Evolutionary conservation across 2,113 vertebrate genomes (phyloP).

Genomic region (Eretmochelys imbricata): DNA sequence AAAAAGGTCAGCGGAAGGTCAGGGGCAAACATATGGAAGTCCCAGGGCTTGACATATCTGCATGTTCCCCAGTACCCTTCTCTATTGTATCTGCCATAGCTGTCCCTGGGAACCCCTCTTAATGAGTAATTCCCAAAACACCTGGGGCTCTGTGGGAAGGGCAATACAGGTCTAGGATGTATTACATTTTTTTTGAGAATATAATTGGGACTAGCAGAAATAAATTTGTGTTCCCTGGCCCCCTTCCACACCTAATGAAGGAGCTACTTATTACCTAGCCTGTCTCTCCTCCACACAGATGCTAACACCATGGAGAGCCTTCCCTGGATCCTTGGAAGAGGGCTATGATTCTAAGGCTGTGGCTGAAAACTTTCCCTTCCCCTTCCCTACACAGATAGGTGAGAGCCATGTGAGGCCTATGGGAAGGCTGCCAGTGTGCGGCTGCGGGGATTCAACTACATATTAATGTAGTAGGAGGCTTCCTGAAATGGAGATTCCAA

Average conservation of each 20-base stretch:
- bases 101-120: not conserved
- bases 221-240: not conserved
- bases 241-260: not conserved
- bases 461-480: not conserved
- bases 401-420: not conserved
- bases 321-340: not conserved
- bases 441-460: not conserved
- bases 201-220: not conserved
- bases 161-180: not conserved
- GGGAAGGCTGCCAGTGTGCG: not conserved
- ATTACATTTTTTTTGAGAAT: not conserved
- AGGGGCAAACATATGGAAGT: not conserved
- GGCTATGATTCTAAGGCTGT: not conserved
- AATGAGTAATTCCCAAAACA: not conserved
- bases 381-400: not conserved
- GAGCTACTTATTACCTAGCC: not conserved
- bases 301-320: not conserved
- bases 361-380: not conserved
- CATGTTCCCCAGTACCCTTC: not conserved
- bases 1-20: not conserved
- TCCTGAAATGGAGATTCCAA: not conserved
- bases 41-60: not conserved
- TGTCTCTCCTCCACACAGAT: not conserved
- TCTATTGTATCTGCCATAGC: not conserved
- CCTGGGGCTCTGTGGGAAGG: not conserved